Conservation (phyloP, 2,113 vertebrate species). For the Gobio gobio region DNA sequence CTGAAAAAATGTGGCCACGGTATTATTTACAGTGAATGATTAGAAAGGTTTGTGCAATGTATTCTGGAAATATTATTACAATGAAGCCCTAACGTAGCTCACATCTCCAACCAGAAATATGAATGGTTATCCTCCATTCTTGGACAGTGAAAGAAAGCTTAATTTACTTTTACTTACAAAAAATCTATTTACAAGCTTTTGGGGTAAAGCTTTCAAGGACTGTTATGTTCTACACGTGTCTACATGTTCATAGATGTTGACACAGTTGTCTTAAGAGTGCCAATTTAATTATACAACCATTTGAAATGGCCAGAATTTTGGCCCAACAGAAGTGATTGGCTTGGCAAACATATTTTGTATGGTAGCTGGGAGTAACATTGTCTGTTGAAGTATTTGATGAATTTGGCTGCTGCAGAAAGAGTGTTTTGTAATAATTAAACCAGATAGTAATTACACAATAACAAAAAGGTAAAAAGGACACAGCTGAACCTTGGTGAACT, state of each 20-base stretch:
- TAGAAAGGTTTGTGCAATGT: not conserved
- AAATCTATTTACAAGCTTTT: not conserved
- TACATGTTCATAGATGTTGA: not conserved
- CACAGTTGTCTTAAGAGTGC: not conserved
- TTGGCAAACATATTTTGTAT: not conserved
- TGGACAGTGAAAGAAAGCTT: too few relatives aligned
- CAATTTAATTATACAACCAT: constrained; percentile 34
- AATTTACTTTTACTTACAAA: not conserved
- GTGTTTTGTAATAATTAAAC: constrained; percentile 7
- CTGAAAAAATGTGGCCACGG: not conserved
- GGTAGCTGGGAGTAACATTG: not conserved
- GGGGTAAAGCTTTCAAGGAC: too few relatives aligned
- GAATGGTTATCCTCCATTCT: not conserved
- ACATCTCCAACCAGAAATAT: not conserved
- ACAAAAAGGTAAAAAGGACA: not conserved
- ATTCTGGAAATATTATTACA: not conserved
- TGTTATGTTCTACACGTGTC: not conserved
- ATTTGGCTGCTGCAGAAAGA: not conserved
- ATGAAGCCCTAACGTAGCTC: not conserved
- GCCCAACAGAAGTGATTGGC: not conserved
- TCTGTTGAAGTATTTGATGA: constrained; percentile 15
- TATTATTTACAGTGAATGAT: not conserved
- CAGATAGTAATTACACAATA: not conserved
- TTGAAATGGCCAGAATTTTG: not conserved
- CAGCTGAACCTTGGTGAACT: too few relatives aligned